Conservation (phyloP, 2,797 vertebrate genomes). For the Artibeus jamaicensis region DNA sequence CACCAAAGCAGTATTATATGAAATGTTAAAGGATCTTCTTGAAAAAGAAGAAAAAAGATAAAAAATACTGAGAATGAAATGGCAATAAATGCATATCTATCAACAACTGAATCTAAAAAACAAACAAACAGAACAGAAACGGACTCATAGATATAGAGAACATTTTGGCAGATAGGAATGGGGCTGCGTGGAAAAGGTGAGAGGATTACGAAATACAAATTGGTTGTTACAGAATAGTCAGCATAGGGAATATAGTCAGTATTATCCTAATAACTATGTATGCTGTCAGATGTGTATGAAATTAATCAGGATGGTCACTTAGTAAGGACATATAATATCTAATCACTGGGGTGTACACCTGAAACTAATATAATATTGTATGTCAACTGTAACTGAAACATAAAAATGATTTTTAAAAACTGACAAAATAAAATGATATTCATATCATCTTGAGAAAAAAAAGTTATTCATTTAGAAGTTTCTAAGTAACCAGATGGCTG, state of each 20-base stretch:
- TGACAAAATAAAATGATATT: neutral
- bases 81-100: neutral
- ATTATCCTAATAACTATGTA: neutral
- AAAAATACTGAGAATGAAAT: neutral
- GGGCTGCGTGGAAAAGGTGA: neutral
- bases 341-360: neutral
- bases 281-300: neutral
- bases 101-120: neutral
- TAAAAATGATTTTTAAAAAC: neutral
- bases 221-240: neutral
- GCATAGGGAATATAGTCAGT: neutral
- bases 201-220: neutral
- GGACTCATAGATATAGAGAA: neutral
- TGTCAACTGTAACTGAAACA: neutral
- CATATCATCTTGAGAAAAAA: neutral
- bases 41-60: neutral
- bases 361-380: neutral
- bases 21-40: neutral
- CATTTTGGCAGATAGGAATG: neutral
- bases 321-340: neutral
- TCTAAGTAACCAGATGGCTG: conserved; percentile 40
- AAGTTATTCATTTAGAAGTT: neutral
- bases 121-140: neutral
- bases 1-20: neutral
- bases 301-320: neutral